Percentiles rank a stretch among this genome's conserved stretches.
Conservation (phyloP, 2,113 vertebrate species). For the Scytalopus superciliaris region DNA sequence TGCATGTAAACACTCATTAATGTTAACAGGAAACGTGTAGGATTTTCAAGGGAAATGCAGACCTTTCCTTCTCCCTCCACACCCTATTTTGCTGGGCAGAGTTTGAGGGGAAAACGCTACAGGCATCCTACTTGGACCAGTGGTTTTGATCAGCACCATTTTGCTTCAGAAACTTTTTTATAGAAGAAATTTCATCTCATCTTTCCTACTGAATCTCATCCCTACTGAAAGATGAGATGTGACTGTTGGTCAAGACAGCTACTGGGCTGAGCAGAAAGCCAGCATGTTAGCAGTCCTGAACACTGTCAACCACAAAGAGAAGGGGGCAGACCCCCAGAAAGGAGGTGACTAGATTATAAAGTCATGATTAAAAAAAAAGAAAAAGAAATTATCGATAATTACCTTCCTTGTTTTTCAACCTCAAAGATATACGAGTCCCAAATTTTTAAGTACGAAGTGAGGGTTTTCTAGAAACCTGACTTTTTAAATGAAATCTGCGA, state of each 20-base stretch:
- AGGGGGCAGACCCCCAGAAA: background rate
- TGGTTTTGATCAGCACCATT: background rate
- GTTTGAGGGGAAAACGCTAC: background rate
- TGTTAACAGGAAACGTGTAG: slow-evolving; percentile 32
- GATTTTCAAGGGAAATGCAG: background rate
- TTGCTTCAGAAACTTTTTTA: background rate
- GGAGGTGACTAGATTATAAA: background rate
- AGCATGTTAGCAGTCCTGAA: background rate
- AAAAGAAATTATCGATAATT: background rate
- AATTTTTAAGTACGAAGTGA: background rate
- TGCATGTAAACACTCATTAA: slow-evolving; percentile 51
- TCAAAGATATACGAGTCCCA: background rate
- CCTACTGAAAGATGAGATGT: background rate
- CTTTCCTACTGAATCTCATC: background rate
- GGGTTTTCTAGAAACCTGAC: background rate
- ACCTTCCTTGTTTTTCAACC: background rate
- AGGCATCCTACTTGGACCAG: background rate
- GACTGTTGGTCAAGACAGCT: background rate
- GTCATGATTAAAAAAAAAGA: background rate
- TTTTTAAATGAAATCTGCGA: background rate
- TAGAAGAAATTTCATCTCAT: background rate
- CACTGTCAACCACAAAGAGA: background rate
- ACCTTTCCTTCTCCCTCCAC: background rate
- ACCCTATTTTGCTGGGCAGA: background rate
- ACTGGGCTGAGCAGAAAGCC: background rate